These are phyloP conservation scores for Papilio protenor DNA, from an alignment of 2,888 invertebrate genomes.

Conservation along the genomic window DNA sequence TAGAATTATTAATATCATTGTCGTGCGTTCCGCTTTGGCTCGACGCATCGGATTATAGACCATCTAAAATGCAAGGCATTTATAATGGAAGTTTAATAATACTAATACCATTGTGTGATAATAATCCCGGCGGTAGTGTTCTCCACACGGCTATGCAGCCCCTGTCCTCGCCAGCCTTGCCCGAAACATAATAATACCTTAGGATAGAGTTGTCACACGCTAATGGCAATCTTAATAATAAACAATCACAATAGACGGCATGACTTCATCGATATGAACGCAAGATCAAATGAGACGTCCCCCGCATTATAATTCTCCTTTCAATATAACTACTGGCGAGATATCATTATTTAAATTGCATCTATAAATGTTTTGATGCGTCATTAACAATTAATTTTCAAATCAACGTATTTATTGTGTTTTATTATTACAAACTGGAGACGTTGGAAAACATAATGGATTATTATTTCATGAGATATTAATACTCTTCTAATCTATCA, in stretches of 20 bases:
- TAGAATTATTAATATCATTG: conserved; percentile 44
- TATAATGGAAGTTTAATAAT: conserved; percentile 27
- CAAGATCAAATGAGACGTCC: conserved; percentile 44
- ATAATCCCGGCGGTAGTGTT: neutral
- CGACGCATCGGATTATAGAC: conserved; percentile 36
- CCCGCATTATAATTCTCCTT: conserved; percentile 47
- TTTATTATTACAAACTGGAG: neutral
- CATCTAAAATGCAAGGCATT: conserved; percentile 31
- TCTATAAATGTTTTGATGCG: conserved; percentile 21
- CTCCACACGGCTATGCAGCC: conserved; percentile 23
- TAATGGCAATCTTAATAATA: conserved; percentile 59
- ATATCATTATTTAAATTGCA: conserved; percentile 36
- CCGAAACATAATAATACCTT: conserved; percentile 12
- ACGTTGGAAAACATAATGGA: neutral
- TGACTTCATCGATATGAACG: conserved; percentile 48
- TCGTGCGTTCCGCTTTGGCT: conserved; percentile 35
- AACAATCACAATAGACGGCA: conserved; percentile 58
- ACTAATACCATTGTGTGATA: conserved; percentile 23
- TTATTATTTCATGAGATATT: neutral
- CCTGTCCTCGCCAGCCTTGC: neutral
- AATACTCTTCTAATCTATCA: neutral
- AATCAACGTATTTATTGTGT: conserved; percentile 8
- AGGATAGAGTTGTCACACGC: conserved; percentile 10
- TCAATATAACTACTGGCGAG: conserved; percentile 41
- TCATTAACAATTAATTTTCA: conserved; percentile 13